Evolutionary conservation across 2,113 vertebrate genomes (phyloP), one percentile per base, ranked within the genome.

Genomic region (Gadus chalcogrammus): DNA sequence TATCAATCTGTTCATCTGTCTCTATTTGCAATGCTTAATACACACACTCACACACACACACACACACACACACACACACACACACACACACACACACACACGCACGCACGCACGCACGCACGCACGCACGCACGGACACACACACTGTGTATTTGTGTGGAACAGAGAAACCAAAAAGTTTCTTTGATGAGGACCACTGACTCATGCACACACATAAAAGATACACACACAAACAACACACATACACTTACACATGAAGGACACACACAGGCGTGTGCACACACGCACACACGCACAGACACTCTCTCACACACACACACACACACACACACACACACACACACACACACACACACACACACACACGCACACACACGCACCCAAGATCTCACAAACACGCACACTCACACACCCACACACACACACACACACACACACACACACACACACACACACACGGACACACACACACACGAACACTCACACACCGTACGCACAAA

Each of bases 141-240:
- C 60, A 61, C 60, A 61, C 60, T 24, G 27, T 52, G 48, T 28
- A 24, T 28, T 56, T 42, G 61, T 15, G 61, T 63, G 77, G 79
- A 68, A 82, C 68, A 79, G 75, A 18, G 5, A 85, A 68, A 77
- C 81, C 80, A 74, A 85, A 82, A 78, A 89, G 67, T 67, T 85
- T 76, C 85, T 82, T 84, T 85, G 85, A 86, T 82, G 87, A 85
- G 72, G 81, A 60, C 69, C 77, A 83, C 70, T 61, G 60, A 20
- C 60, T 18, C 80, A 81, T 75, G 18, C 64, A 31, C 31, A 31
- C 31, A 31, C 31, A 31, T 31, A 31, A 31, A 5, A 31, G 31
- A 31, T 31, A 31, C 31, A 31, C 31, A 31, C 31, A 31, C 31
- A 31, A 31, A 31, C 31, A 31, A 31, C 31, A 31, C 31, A 31